These are phyloP conservation scores for Anthophora plumipes DNA, from an alignment of 2,888 invertebrate genomes.

Conservation along the genomic window DNA sequence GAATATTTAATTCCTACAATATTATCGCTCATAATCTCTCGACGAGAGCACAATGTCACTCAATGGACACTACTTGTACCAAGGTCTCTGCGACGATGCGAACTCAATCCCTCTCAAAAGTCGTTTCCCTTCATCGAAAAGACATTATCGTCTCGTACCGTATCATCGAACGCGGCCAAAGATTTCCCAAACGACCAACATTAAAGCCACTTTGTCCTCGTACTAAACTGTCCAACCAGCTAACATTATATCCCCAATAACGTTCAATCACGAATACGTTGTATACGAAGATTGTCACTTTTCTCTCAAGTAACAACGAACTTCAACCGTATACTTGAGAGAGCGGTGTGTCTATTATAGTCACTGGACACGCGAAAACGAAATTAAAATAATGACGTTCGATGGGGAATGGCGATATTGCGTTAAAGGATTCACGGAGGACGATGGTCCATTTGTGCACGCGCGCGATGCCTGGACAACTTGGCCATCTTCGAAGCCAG, in stretches of 20 bases:
- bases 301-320: neutral
- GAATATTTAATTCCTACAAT: too few species aligned
- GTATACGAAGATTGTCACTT: slow-evolving; percentile 3
- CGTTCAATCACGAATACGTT: neutral
- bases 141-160: neutral
- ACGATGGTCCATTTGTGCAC: slow-evolving; percentile 37
- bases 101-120: too few species aligned
- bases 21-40: too few species aligned
- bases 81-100: neutral
- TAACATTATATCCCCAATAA: neutral
- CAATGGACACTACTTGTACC: neutral
- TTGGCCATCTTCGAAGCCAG: slow-evolving; percentile 66
- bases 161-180: neutral
- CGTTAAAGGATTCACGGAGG: slow-evolving; percentile 42
- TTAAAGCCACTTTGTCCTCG: neutral
- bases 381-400: slow-evolving; percentile 52
- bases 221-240: neutral
- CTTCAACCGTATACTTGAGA: neutral
- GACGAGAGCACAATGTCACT: neutral
- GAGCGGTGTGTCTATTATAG: slow-evolving; percentile 1
- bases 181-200: neutral
- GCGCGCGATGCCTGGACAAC: slow-evolving; percentile 28
- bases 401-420: slow-evolving; percentile 50
- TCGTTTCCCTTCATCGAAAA: neutral
- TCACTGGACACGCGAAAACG: slow-evolving; percentile 23